phyloP scores from a whole-genome alignment of 2,797 vertebrate species.

The Micrastur ruficollis region DNA sequence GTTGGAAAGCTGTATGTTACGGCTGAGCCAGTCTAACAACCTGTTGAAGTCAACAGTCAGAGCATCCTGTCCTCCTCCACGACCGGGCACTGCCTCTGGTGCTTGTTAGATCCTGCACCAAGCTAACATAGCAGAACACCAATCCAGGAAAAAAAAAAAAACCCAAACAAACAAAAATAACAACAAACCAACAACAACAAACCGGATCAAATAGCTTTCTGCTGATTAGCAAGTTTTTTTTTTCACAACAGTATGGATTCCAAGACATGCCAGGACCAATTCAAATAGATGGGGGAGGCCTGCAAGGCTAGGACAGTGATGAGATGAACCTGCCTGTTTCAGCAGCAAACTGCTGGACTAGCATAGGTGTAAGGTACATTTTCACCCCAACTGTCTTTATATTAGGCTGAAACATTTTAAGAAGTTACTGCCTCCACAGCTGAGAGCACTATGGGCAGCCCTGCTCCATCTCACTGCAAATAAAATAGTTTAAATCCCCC shows the following conservation, averaged over 20 bases:
- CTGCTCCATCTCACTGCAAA: not conserved
- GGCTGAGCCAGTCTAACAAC: not conserved
- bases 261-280: not conserved
- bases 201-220: not conserved
- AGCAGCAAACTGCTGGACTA: not conserved
- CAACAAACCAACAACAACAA: too few species aligned
- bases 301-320: not conserved
- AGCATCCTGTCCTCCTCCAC: not conserved
- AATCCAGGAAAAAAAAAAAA: not conserved
- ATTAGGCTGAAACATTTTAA: not conserved
- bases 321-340: not conserved
- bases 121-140: not conserved
- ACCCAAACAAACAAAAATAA: too few species aligned
- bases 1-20: not conserved
- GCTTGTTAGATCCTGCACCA: not conserved
- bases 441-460: not conserved
- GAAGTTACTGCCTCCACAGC: not conserved
- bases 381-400: not conserved
- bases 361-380: rapidly evolving
- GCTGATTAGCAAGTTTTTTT: not conserved
- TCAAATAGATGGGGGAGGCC: not conserved
- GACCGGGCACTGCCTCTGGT: not conserved
- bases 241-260: not conserved
- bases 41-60: not conserved
- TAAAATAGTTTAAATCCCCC: not conserved